A percentile compares a stretch with the other conserved stretches of the same genome.
phyloP scores from a whole-genome alignment of 2,888 invertebrate genomes.

The Heliconius erato region DNA sequence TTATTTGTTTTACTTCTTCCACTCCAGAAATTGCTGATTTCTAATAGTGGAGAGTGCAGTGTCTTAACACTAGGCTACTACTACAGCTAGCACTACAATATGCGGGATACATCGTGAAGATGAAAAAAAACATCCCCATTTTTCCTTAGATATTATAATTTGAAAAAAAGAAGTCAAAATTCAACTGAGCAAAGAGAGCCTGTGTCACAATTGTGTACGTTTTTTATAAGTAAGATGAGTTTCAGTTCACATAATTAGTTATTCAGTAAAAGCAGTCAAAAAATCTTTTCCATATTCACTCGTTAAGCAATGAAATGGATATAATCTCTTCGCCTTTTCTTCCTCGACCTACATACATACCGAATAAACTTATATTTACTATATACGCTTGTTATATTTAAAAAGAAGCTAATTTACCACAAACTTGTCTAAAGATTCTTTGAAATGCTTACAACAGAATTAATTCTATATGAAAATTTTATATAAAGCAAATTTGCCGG shows the following conservation, averaged over 20 bases:
- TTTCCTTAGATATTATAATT: background rate
- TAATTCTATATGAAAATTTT: background rate
- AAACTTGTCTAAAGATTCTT: conserved; percentile 3
- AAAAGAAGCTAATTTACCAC: background rate
- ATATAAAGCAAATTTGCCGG: background rate
- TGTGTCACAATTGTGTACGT: background rate
- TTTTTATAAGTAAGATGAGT: conserved; percentile 7
- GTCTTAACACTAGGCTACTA: too few species aligned
- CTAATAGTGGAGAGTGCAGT: too few species aligned
- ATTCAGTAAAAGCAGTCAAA: conserved; percentile 25
- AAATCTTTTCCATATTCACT: conserved; percentile 28
- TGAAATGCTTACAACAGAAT: background rate
- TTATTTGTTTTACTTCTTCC: too few species aligned
- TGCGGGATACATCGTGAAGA: too few species aligned
- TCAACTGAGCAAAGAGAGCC: background rate
- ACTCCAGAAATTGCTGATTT: too few species aligned
- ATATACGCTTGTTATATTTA: background rate
- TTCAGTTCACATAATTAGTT: conserved; percentile 34
- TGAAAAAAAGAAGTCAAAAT: background rate
- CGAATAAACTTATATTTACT: background rate
- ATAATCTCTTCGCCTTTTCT: conserved; percentile 28
- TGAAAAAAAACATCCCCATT: too few species aligned
- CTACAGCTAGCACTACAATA: too few species aligned
- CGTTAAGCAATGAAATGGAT: conserved; percentile 29
- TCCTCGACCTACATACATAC: conserved; percentile 33